Percentiles rank a stretch among this genome's conserved stretches.
These are phyloP conservation scores for Diorhabda sublineata DNA, from an alignment of 1,140 invertebrate genomes.

Conservation along the genomic window DNA sequence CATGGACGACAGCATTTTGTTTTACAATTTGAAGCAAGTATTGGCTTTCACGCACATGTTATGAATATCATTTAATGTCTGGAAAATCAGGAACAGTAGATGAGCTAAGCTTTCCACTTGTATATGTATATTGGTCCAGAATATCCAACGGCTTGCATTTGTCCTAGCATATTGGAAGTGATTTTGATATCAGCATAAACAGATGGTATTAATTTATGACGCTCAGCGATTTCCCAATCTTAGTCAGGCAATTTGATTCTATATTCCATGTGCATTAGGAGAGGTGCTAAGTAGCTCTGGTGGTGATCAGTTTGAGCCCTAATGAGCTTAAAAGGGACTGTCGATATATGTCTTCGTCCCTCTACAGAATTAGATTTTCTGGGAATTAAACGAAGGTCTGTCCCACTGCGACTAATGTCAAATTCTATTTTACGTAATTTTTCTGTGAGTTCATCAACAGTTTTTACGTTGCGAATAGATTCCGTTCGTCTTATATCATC, in stretches of 20 bases:
- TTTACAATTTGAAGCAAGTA: slow-evolving; percentile 22
- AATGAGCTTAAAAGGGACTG: neutral
- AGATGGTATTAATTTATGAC: no score
- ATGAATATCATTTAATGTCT: no score
- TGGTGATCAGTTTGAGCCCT: neutral
- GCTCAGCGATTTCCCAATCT: slow-evolving; percentile 33
- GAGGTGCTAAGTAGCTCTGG: slow-evolving; percentile 24
- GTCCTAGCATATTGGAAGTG: no score
- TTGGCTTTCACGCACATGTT: neutral
- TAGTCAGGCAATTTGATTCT: slow-evolving; percentile 43
- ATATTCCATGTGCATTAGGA: slow-evolving; percentile 49
- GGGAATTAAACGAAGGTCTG: neutral
- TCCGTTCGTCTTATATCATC: slow-evolving; percentile 35
- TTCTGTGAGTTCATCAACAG: neutral
- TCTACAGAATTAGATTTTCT: neutral
- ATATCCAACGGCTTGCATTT: slow-evolving; percentile 41
- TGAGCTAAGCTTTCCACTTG: slow-evolving; percentile 40
- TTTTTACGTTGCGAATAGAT: slow-evolving; percentile 15
- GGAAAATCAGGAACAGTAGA: slow-evolving; percentile 1
- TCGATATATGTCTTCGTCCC: neutral
- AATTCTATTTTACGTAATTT: neutral
- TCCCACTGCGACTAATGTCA: neutral
- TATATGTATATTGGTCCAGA: slow-evolving; percentile 45
- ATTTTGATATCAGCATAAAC: slow-evolving; percentile 12
- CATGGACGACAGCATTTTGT: slow-evolving; percentile 18